These are phyloP conservation scores for Bombus sibiricus DNA, from an alignment of 1,140 invertebrate species.

Conservation along the genomic window DNA sequence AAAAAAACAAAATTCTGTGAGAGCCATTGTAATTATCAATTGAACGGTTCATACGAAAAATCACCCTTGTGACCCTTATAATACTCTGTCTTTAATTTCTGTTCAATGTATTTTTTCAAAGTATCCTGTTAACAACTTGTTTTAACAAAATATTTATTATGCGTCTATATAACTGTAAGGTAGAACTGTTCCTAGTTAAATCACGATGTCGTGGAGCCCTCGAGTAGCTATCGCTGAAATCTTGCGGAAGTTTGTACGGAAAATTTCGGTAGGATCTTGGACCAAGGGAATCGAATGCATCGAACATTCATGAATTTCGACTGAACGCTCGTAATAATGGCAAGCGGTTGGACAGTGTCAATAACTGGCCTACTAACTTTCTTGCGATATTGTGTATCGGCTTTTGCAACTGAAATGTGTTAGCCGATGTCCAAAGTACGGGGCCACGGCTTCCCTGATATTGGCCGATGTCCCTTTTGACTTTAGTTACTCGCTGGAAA, in stretches of 20 bases:
- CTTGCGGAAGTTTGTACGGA: neutral
- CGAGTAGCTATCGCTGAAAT: neutral
- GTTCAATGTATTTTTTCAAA: too few species aligned
- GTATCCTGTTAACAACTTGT: too few species aligned
- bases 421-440: slow-evolving; percentile 21
- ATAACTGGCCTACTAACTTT: slow-evolving; percentile 59
- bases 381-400: slow-evolving; percentile 62
- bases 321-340: slow-evolving; percentile 32
- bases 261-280: slow-evolving; percentile 3
- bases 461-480: slow-evolving; percentile 49
- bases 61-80: too few species aligned
- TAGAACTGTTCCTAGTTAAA: too few species aligned
- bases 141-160: too few species aligned
- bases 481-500: slow-evolving; percentile 41
- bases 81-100: too few species aligned
- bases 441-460: slow-evolving; percentile 34
- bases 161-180: too few species aligned
- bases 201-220: too few species aligned
- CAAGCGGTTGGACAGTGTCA: slow-evolving; percentile 43
- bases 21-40: too few species aligned
- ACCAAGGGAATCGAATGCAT: neutral
- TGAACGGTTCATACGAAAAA: too few species aligned
- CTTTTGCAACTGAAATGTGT: slow-evolving; percentile 60
- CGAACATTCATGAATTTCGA: slow-evolving; percentile 36
- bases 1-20: too few species aligned